A percentile compares a stretch with the other conserved stretches of the same genome.
phyloP scores from a whole-genome alignment of 2,888 invertebrate species.

The Pharmacophagus antenor region DNA sequence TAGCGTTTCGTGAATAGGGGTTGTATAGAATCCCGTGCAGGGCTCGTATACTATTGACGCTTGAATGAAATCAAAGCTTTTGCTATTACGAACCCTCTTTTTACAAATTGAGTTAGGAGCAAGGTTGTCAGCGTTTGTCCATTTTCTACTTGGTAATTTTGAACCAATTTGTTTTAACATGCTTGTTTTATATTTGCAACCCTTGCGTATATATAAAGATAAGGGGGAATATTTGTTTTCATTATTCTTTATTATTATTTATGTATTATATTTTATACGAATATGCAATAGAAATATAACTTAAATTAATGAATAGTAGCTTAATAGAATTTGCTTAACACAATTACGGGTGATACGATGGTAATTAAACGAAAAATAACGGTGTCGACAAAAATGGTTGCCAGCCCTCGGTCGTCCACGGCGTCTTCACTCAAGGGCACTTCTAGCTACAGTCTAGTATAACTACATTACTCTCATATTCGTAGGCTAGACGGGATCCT shows the following conservation, averaged over 20 bases:
- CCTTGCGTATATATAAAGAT: background rate
- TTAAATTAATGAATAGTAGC: too few species aligned
- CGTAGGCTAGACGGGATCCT: conserved; percentile 26
- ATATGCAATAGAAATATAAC: too few species aligned
- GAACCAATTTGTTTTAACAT: conserved; percentile 14
- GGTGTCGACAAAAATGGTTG: background rate
- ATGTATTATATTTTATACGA: background rate
- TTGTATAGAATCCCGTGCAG: conserved; percentile 21
- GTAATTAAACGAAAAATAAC: too few species aligned
- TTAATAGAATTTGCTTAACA: too few species aligned
- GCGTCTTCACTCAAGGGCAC: conserved; percentile 28
- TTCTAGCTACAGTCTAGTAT: conserved; percentile 28
- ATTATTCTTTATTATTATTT: background rate
- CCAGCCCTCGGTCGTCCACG: conserved; percentile 27
- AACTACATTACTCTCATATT: conserved; percentile 27
- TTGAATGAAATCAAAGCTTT: conserved; percentile 55
- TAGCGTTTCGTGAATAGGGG: conserved; percentile 24
- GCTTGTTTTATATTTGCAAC: background rate
- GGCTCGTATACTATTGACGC: conserved; percentile 24
- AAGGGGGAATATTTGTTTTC: too few species aligned
- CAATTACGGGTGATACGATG: too few species aligned
- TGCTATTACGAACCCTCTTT: conserved; percentile 45
- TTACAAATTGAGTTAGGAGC: conserved; percentile 58
- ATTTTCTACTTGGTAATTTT: conserved; percentile 10
- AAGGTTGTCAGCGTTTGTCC: conserved; percentile 45